Evolutionary conservation across 2,797 vertebrate genomes (phyloP).

Genomic region (Melanogrammus aeglefinus): DNA sequence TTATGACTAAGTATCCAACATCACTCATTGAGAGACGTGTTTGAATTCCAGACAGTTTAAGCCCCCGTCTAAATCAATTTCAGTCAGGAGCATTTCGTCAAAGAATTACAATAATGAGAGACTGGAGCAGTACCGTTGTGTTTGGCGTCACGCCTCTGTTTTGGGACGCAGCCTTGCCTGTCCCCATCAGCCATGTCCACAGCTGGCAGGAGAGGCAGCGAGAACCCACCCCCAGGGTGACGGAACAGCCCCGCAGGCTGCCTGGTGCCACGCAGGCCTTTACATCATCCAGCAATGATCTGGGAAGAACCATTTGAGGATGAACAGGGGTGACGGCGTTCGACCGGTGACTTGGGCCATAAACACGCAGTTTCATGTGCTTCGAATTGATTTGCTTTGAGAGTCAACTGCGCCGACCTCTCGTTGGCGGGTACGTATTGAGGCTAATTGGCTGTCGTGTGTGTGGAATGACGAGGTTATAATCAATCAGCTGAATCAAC

Average conservation of each 20-base stretch:
- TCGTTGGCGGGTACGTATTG: neutral
- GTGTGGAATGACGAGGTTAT: neutral
- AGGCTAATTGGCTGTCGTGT: neutral
- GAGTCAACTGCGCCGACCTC: neutral
- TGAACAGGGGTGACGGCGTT: neutral
- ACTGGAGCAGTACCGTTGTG: neutral
- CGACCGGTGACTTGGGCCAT: too few relatives aligned
- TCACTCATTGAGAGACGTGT: neutral
- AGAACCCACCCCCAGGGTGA: neutral
- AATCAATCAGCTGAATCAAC: neutral
- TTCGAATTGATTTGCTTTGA: neutral
- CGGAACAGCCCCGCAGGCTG: neutral
- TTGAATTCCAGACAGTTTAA: neutral
- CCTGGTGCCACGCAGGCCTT: neutral
- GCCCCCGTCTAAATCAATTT: too few relatives aligned
- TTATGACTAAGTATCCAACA: too few relatives aligned
- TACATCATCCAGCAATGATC: neutral
- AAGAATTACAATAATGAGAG: neutral
- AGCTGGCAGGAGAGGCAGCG: neutral
- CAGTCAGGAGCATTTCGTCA: too few relatives aligned
- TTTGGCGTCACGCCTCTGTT: neutral
- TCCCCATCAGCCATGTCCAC: neutral
- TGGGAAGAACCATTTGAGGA: neutral
- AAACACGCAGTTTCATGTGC: too few relatives aligned
- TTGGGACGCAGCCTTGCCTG: neutral